phyloP scores from a whole-genome alignment of 2,888 invertebrate species.

The Meteorus cinctellus region DNA sequence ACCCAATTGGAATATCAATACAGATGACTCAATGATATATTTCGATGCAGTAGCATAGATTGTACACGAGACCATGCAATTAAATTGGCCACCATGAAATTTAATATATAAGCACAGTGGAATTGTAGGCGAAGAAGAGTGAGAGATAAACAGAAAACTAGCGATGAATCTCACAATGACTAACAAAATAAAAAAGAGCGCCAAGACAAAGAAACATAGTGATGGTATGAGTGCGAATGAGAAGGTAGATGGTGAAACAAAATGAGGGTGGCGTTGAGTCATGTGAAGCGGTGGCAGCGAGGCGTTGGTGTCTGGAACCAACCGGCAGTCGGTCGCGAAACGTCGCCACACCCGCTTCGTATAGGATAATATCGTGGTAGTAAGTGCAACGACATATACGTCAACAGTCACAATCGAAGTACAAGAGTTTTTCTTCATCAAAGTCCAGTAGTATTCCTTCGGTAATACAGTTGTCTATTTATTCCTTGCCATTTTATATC shows the following conservation, averaged over 20 bases:
- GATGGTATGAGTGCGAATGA: conserved; percentile 33
- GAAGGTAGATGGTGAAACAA: conserved; percentile 42
- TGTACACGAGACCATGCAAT: too few relatives aligned
- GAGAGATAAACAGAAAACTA: neutral
- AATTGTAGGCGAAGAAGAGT: neutral
- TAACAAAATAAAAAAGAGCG: conserved; percentile 1
- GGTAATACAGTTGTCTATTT: neutral
- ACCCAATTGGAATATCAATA: too few relatives aligned
- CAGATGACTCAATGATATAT: too few relatives aligned
- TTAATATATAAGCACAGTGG: too few relatives aligned
- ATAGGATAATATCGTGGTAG: conserved; percentile 32
- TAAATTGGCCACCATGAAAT: too few relatives aligned
- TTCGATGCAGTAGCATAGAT: too few relatives aligned
- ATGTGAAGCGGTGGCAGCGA: conserved; percentile 50
- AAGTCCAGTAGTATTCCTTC: neutral
- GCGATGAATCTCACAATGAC: neutral
- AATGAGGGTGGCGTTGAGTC: conserved; percentile 65
- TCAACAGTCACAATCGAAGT: neutral
- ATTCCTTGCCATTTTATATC: neutral
- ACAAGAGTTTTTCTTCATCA: neutral
- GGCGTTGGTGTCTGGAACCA: conserved; percentile 64
- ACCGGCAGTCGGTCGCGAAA: conserved; percentile 71
- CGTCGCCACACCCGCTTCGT: conserved; percentile 72
- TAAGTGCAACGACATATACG: conserved; percentile 12
- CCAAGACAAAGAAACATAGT: conserved; percentile 29